Base-by-base conservation (phyloP, 2,888 invertebrate species). In the Calameuta filiformis region DNA sequence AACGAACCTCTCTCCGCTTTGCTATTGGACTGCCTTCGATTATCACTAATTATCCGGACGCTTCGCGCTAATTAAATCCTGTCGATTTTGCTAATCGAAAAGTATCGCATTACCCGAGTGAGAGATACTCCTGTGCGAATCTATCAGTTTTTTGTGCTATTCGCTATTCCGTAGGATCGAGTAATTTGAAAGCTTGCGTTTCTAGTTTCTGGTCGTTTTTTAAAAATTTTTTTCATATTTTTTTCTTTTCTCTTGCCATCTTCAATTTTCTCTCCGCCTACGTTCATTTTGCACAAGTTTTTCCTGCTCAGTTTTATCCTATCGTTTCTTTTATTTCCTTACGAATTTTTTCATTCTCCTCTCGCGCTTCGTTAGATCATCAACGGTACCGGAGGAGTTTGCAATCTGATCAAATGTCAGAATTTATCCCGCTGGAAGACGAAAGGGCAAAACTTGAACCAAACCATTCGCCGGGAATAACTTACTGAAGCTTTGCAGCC, bases 241-340 rank as follows among this genome's bases (percentile, higher is more conserved):
- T 74, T 73, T 34, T 74, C 73, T 40, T 37, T 33, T 73, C 69
- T 40, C 73, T 73, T 56, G 31, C 11, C 35, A 12, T 75, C 75
- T 35, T 3, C 75, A 11, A 35, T 30, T 6, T 75, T 74, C 12
- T 35, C 35, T 35, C 56, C 23, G 6, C 23, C 40, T 56, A 56
- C 40, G 40, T 56, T 56, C 23, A 23, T 56, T 9, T 56, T 9
- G 23, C 6, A 23, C 2, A 15, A 15, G 40, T 9, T 23, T 6
- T 23, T 23, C 23, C 15, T 9, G 4, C 9, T 56, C 23, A 1
- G 9, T 9, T 56, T 56, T 56, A 23, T 23, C 23, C 23, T 23
- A 2, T 56, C 9, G 23, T 23, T 23, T 9, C 23, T 56, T 56
- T 56, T 56, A 56, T 23, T 56, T 23, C 56, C 9, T 9, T 56